Percentiles rank a stretch among this genome's conserved stretches.
Conservation (phyloP, 2,888 invertebrate species). For the Drosophila kambysellisi region DNA sequence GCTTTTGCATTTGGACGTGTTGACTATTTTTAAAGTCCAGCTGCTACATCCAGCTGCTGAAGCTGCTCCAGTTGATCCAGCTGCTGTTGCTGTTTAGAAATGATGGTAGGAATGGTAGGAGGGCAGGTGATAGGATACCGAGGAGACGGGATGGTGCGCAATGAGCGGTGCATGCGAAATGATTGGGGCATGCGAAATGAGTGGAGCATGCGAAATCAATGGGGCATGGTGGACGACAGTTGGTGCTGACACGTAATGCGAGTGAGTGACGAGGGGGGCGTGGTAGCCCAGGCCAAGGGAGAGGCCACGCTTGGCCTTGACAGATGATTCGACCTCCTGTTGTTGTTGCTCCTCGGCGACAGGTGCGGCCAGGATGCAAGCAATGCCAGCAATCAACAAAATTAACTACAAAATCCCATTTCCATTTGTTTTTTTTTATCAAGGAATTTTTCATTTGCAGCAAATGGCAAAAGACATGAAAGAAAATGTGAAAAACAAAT, state of each 20-base stretch:
- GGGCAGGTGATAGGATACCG: constrained; percentile 77
- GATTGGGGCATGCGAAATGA: constrained; percentile 71
- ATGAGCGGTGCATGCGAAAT: constrained; percentile 70
- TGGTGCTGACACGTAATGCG: constrained; percentile 77
- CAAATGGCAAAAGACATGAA: constrained; percentile 9
- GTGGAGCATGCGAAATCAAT: constrained; percentile 70
- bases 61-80: constrained; percentile 14
- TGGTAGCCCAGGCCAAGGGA: constrained; percentile 80
- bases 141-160: constrained; percentile 67
- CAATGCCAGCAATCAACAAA: constrained; percentile 63
- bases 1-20: constrained; percentile 13
- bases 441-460: constrained; percentile 42
- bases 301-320: constrained; percentile 81
- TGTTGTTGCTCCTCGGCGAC: constrained; percentile 57
- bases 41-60: constrained; percentile 18
- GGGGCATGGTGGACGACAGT: constrained; percentile 78
- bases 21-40: constrained; percentile 19
- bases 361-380: constrained; percentile 76
- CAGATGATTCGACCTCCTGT: constrained; percentile 56
- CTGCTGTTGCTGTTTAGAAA: constrained; percentile 43
- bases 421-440: background rate
- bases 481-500: background rate
- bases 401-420: constrained; percentile 58
- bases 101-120: constrained; percentile 77
- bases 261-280: constrained; percentile 77